Evolutionary conservation across 1,140 invertebrate species (phyloP), one percentile per base, ranked within the genome.

Genomic region (Zaprionus capensis): DNA sequence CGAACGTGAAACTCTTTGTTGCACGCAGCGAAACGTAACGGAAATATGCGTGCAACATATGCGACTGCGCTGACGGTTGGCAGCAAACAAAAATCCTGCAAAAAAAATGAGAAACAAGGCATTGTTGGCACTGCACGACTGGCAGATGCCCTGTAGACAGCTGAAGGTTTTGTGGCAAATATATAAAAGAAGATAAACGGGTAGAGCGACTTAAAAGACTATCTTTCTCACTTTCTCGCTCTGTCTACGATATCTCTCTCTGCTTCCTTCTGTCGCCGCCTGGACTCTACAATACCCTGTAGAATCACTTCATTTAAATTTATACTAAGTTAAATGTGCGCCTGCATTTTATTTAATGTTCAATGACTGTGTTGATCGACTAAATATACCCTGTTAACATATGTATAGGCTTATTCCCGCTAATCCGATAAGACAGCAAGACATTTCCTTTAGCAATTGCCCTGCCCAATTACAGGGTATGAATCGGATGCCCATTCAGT

Each of bases 31-130:
- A 70, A 71, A 67, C 61, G 75, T 51, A 87, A 67, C 84, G 84
- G 84, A 87, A 88, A 87, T 87, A 81, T 80, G 73, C 65, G 63
- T 72, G 73, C 76, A 81, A 81, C 80, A 88, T 88, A 88, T 83
- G 84, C 61, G 41, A 69, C 59, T 31, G 34, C 26, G 58, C 28
- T 51, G 58, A 67, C 41, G 26, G 51, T 41, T 66, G 71, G 12
- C 72, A 75, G 59, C 72, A 71, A 76, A 76, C 46, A 73, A 68
- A 72, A 67, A 58, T 67, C 20, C 62, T 49, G 31, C n/a, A 66
- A 53, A 34, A 62, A 53, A 31, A 64, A 56, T 20, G 31, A 34
- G 28, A 56, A 49, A 38, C 68, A 67, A 53, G 4, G 36, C 20
- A 44, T 2, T 26, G 9, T 6, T 2, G 14, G 20, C 4, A 17